Evolutionary conservation across 2,888 invertebrate species (phyloP).

Genomic region (Tetheella fluctuosa): DNA sequence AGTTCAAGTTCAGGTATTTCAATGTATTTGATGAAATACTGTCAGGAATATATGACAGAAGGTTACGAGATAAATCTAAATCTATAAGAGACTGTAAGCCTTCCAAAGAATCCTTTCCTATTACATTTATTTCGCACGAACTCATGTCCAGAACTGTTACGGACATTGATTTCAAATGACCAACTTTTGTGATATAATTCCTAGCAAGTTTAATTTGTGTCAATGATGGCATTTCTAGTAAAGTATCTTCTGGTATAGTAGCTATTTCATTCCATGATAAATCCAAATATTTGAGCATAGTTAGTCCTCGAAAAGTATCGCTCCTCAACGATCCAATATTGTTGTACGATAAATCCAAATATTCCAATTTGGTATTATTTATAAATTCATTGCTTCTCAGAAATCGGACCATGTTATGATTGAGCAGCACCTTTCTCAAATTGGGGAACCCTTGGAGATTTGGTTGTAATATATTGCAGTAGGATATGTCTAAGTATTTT

Average conservation of each 20-base stretch:
- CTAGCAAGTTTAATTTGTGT: constrained; percentile 86
- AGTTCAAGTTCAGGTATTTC: constrained; percentile 84
- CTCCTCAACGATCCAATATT: constrained; percentile 84
- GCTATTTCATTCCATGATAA: constrained; percentile 88
- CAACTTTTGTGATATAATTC: constrained; percentile 85
- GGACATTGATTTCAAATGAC: constrained; percentile 84
- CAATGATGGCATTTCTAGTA: constrained; percentile 85
- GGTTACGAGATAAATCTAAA: constrained; percentile 87
- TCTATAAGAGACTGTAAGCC: constrained; percentile 84
- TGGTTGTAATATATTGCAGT: constrained; percentile 84
- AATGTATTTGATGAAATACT: constrained; percentile 85
- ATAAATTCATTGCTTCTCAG: constrained; percentile 84
- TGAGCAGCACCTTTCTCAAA: constrained; percentile 83
- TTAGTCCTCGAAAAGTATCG: constrained; percentile 85
- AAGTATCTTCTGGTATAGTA: constrained; percentile 82
- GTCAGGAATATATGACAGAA: constrained; percentile 85
- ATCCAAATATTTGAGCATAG: constrained; percentile 85
- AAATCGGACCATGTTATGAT: constrained; percentile 86
- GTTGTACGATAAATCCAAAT: constrained; percentile 87
- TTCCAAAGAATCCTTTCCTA: constrained; percentile 83
- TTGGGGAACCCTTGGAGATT: constrained; percentile 86
- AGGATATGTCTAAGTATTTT: constrained; percentile 84
- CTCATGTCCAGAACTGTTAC: constrained; percentile 85
- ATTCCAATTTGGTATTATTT: constrained; percentile 84
- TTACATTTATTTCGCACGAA: constrained; percentile 85